Percentiles rank a stretch among this genome's conserved stretches.
Evolutionary conservation across 2,113 vertebrate species (phyloP).

Genomic region (Triplophysa rosa): DNA sequence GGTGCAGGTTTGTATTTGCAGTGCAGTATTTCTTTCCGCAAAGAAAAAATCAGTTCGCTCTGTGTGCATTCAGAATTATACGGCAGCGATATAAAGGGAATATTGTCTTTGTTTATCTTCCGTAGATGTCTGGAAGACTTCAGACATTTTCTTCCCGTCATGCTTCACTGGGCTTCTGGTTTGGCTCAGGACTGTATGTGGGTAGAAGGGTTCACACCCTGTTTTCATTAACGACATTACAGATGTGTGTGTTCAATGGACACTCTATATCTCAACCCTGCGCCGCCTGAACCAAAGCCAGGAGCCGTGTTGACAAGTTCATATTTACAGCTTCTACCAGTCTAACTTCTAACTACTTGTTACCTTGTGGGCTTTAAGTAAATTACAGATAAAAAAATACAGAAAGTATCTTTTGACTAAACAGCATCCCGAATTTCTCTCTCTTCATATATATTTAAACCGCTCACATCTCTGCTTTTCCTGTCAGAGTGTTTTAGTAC

Average conservation of each 20-base stretch:
- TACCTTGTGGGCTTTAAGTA: not conserved
- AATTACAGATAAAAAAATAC: no score
- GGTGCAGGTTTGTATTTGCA: no score
- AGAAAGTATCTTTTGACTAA: no score
- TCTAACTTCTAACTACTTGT: not conserved
- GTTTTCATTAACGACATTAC: conserved; percentile 58
- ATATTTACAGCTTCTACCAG: conserved; percentile 67
- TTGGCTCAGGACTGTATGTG: conserved; percentile 45
- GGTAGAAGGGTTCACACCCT: conserved; percentile 50
- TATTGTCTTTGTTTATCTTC: conserved; percentile 48
- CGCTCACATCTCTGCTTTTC: no score
- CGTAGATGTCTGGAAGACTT: conserved; percentile 47
- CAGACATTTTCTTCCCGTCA: conserved; percentile 61
- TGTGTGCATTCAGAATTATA: conserved; percentile 2
- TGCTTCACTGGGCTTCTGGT: conserved; percentile 49
- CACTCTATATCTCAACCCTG: conserved; percentile 62
- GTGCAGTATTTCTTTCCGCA: conserved; percentile 44
- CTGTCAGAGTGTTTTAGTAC: no score
- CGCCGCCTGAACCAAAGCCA: conserved; percentile 56
- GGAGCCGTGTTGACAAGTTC: conserved; percentile 67
- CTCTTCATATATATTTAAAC: no score
- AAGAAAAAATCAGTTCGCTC: not conserved
- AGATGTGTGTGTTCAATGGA: conserved; percentile 65
- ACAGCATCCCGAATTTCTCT: no score
- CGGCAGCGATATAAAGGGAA: conserved; percentile 22